Conservation (phyloP, 2,113 vertebrate genomes). For the Benitochromis conjunctus region DNA sequence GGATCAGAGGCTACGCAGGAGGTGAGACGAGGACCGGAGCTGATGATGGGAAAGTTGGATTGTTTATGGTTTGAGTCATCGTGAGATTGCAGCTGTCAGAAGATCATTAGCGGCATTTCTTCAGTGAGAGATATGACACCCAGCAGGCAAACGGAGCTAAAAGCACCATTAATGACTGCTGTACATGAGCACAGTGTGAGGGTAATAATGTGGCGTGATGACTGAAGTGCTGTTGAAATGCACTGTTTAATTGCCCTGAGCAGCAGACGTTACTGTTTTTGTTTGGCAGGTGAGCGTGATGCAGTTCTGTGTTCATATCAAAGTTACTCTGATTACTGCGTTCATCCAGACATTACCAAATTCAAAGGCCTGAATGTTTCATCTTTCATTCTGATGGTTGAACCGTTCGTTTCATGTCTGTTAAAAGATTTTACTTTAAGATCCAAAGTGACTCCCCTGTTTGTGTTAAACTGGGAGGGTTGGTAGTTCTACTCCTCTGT, state of each 20-base stretch:
- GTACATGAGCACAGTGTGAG: not conserved
- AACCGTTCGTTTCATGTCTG: not conserved
- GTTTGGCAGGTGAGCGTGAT: not conserved
- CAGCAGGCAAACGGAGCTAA: not conserved
- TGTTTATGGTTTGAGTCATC: not conserved
- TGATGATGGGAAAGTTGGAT: not conserved
- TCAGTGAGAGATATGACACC: not conserved
- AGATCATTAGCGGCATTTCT: not conserved
- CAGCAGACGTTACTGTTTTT: not conserved
- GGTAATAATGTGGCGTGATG: not conserved
- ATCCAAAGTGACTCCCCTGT: fast-evolving
- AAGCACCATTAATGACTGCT: not conserved
- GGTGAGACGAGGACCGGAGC: not conserved
- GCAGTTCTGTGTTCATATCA: not conserved
- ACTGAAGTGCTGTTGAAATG: not conserved
- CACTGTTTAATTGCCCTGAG: not conserved
- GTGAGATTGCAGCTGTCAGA: not conserved
- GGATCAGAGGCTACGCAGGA: not conserved
- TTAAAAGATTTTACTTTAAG: not conserved
- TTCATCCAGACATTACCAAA: fast-evolving
- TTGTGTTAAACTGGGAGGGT: not conserved
- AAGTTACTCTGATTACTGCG: not conserved
- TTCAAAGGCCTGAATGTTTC: not conserved
- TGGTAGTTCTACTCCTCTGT: not conserved
- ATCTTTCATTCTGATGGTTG: not conserved